These are phyloP conservation scores for Salvelinus sp. DNA, from an alignment of 2,113 vertebrate species.

Conservation along the genomic window DNA sequence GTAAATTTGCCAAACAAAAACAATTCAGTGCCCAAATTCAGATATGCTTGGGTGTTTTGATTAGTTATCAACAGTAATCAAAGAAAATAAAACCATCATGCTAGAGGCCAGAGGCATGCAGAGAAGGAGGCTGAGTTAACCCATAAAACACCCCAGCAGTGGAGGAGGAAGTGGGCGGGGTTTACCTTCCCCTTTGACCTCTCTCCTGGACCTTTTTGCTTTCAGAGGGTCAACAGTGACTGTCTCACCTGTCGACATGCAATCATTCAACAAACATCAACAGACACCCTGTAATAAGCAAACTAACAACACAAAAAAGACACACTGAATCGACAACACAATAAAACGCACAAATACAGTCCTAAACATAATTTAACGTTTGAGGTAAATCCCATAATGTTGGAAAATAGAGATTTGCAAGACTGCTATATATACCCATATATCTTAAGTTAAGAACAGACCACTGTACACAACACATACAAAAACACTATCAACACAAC, in stretches of 20 bases:
- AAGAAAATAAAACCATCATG: neutral
- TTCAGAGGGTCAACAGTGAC: slow-evolving; percentile 36
- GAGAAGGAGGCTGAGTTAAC: slow-evolving; percentile 19
- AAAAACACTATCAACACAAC: neutral
- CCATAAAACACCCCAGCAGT: slow-evolving; percentile 18
- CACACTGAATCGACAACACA: neutral
- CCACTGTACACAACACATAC: neutral
- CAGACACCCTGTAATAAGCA: slow-evolving; percentile 5
- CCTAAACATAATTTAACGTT: neutral
- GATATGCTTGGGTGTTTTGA: no score
- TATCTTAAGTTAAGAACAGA: neutral
- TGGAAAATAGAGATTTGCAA: no score
- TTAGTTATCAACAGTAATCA: no score
- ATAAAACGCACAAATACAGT: neutral
- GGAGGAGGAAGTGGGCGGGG: neutral
- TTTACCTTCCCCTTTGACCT: slow-evolving; percentile 72
- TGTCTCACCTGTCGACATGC: slow-evolving; percentile 48
- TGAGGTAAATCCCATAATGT: no score
- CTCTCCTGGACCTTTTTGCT: slow-evolving; percentile 67
- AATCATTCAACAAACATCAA: slow-evolving; percentile 21
- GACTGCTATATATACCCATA: no score
- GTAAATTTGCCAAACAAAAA: no score
- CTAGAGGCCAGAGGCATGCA: slow-evolving; percentile 36
- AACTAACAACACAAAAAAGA: no score
- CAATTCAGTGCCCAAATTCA: no score